Percentiles rank a stretch among this genome's conserved stretches.
Evolutionary conservation across 2,113 vertebrate species (phyloP).

Genomic region (Seriola aureovittata): DNA sequence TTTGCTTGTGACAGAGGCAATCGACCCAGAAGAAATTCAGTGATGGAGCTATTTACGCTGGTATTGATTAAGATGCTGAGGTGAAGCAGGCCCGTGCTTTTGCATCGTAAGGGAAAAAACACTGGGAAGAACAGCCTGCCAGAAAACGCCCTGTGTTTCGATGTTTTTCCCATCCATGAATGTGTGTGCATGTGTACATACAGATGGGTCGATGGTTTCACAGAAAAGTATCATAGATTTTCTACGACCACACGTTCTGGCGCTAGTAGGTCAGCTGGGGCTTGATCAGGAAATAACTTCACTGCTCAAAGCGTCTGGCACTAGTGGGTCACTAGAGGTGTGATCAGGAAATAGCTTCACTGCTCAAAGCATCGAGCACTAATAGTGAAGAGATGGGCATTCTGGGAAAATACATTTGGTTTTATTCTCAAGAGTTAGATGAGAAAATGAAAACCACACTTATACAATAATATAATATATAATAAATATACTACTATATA

Average conservation of each 20-base stretch:
- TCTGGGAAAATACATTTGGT: background rate
- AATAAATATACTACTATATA: too few relatives aligned
- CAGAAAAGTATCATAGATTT: conserved; percentile 10
- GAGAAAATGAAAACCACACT: background rate
- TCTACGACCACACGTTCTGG: background rate
- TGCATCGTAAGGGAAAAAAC: conserved; percentile 47
- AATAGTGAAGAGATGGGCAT: background rate
- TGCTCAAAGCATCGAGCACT: background rate
- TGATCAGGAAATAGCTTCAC: conserved; percentile 16
- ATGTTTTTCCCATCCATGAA: background rate
- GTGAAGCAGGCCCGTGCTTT: conserved; percentile 24
- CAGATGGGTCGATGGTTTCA: conserved; percentile 10
- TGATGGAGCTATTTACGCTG: conserved; percentile 62
- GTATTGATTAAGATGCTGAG: conserved; percentile 68
- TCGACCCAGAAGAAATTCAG: conserved; percentile 58
- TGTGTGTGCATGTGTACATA: background rate
- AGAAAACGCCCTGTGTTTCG: conserved; percentile 6
- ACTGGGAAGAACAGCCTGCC: conserved; percentile 9
- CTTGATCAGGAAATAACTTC: conserved; percentile 21
- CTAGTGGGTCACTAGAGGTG: conserved; percentile 3
- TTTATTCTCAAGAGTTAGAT: background rate
- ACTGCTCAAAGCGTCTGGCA: background rate
- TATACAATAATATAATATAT: background rate
- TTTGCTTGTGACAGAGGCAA: conserved; percentile 51
- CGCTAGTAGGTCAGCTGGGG: conserved; percentile 2